Evolutionary conservation across 2,113 vertebrate genomes (phyloP), one percentile per base, ranked within the genome.

Genomic region (Eclectus roratus): DNA sequence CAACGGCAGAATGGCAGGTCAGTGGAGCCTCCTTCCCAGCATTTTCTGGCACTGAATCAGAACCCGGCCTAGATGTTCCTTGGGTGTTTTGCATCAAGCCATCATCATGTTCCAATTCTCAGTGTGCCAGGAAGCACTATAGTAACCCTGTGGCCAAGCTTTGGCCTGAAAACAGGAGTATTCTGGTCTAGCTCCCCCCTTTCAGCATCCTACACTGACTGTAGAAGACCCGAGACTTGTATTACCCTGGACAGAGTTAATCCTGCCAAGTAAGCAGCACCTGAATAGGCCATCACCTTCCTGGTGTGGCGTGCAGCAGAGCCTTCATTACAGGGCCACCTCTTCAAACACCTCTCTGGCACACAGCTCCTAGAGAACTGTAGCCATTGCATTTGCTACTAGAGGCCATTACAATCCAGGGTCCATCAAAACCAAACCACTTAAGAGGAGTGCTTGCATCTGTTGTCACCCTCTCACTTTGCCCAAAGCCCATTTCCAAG

Each of bases 1-100:
- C 39, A 17, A 9, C 0, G 3, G 46, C 52, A 39, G 76, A 33
- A 8, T 0, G 0, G 31, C 5, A 13, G 39, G 17, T 5, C 19
- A 63, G 25, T 3, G 35, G 19, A n/a, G n/a, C 50, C 58, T 72
- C 65, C 28, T 41, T 24, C 29, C 11, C 3, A 0, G 4, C 1
- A 0, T 33, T 29, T 37, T 35, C 79, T 58, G 3, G 28, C 20
- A 20, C 60, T 4, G 72, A 24, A 69, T 33, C 43, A 46, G n/a
- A 81, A 37, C 17, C 16, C 1, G 1, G 35, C 44, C 64, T 7
- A 28, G 49, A 39, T 4, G 35, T 21, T 60, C 18, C 58, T 39
- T 31, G 7, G 2, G 11, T 13, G 41, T 47, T 87, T 58, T 24
- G 11, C 7, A 2, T 19, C 31, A 35, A 47, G 23, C 33, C 72